phyloP scores from a whole-genome alignment of 2,888 invertebrate species.

The Cephus spinipes region DNA sequence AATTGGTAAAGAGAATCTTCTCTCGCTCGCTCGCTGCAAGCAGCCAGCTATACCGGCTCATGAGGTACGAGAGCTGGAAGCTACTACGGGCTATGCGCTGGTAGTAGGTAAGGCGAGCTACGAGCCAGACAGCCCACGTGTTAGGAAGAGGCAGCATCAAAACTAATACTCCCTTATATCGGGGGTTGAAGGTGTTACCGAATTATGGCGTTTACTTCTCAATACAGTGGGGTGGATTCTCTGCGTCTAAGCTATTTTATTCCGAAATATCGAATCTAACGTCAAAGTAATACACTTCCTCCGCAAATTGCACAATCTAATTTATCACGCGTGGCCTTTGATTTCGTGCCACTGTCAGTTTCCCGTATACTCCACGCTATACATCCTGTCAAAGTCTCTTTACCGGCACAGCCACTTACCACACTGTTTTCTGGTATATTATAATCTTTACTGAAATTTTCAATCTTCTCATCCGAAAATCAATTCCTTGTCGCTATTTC shows the following conservation, averaged over 20 bases:
- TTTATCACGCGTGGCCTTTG: neutral
- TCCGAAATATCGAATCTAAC: neutral
- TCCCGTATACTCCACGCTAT: too few relatives aligned
- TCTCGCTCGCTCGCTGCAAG: conserved; percentile 35
- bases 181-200: conserved; percentile 59
- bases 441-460: neutral
- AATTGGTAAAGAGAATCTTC: conserved; percentile 61
- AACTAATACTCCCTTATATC: conserved; percentile 61
- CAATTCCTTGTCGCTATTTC: neutral
- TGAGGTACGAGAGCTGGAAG: conserved; percentile 3
- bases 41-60: conserved; percentile 30
- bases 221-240: neutral
- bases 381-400: too few relatives aligned
- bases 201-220: conserved; percentile 50
- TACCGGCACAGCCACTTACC: too few relatives aligned
- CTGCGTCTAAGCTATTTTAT: neutral
- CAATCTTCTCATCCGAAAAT: neutral
- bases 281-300: neutral
- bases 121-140: conserved; percentile 20
- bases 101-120: conserved; percentile 13
- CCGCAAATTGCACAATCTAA: neutral
- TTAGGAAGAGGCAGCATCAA: conserved; percentile 45
- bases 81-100: conserved; percentile 19
- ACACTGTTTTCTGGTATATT: neutral
- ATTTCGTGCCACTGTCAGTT: neutral